Evolutionary conservation across 2,113 vertebrate species (phyloP).

Genomic region (Phasianus colchicus): DNA sequence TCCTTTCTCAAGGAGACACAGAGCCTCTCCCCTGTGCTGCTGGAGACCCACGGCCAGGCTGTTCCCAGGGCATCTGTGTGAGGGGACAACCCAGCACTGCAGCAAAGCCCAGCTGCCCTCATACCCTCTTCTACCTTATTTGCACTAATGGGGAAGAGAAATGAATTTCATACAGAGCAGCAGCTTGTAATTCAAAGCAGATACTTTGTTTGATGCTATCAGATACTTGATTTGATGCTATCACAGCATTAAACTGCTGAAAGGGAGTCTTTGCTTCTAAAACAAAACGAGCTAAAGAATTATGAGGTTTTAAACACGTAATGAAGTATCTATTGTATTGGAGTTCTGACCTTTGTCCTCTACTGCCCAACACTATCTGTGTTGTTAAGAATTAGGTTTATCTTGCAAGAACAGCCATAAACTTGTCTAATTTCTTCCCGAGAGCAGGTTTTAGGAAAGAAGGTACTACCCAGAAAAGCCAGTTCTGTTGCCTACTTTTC

Average conservation of each 20-base stretch:
- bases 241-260: neutral
- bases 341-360: constrained; percentile 19
- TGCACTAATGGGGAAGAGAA: neutral
- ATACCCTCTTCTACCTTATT: neutral
- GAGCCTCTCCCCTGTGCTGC: neutral
- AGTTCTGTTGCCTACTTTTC: neutral
- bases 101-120: neutral
- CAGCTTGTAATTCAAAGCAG: neutral
- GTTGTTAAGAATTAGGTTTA: constrained; percentile 22
- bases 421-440: neutral
- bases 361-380: constrained; percentile 3
- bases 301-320: neutral
- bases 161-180: neutral
- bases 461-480: neutral
- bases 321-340: neutral
- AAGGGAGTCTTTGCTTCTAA: neutral
- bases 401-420: constrained; percentile 3
- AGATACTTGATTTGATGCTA: neutral
- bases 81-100: neutral
- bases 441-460: neutral
- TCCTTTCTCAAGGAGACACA: neutral
- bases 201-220: neutral
- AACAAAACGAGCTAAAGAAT: neutral
- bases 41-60: neutral
- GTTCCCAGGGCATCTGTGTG: neutral